Conservation (phyloP, 2,113 vertebrate genomes). For the Lycaon pictus region DNA sequence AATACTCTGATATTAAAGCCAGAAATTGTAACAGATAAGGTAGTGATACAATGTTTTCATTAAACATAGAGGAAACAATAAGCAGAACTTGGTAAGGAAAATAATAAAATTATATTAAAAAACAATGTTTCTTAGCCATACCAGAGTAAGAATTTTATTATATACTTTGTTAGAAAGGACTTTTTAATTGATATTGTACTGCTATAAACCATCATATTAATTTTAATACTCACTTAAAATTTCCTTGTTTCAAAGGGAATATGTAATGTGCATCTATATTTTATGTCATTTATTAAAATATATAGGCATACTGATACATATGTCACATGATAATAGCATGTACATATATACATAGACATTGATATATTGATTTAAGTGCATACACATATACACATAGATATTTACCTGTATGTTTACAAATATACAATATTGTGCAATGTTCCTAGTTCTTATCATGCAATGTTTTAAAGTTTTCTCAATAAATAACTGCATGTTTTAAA, state of each 20-base stretch:
- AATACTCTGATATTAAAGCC: background rate
- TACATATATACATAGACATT: background rate
- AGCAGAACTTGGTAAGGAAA: background rate
- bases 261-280: background rate
- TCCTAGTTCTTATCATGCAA: background rate
- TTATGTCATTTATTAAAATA: background rate
- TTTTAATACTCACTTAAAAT: background rate
- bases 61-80: background rate
- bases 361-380: background rate
- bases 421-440: background rate
- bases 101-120: background rate
- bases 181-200: background rate
- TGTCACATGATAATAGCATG: background rate
- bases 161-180: background rate
- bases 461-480: background rate
- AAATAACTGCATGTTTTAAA: background rate
- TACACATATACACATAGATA: background rate
- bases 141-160: background rate
- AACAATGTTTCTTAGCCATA: background rate
- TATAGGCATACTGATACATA: background rate
- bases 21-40: background rate
- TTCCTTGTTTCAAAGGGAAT: background rate
- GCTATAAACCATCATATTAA: background rate
- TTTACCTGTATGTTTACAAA: background rate
- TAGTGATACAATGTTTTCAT: background rate